These are phyloP conservation scores for Phenacoccus solenopsis DNA, from an alignment of 1,140 invertebrate genomes.

Conservation along the genomic window DNA sequence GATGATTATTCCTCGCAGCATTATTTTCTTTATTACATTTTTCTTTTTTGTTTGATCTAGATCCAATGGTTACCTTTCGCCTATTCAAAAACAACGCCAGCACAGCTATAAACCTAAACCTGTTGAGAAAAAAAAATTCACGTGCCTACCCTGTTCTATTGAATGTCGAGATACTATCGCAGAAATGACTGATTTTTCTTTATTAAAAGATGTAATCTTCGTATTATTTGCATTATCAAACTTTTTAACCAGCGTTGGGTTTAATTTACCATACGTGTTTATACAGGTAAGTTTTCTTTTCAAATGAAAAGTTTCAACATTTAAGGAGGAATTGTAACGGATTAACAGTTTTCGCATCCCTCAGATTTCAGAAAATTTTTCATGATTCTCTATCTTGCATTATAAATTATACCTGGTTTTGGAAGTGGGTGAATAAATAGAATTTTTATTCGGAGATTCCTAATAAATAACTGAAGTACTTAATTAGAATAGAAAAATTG, in stretches of 20 bases:
- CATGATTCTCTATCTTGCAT: no score
- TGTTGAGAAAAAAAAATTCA: not conserved
- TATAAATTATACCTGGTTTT: no score
- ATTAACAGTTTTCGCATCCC: no score
- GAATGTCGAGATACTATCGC: constrained; percentile 49
- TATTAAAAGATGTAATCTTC: constrained; percentile 76
- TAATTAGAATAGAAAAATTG: no score
- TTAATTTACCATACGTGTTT: constrained; percentile 87
- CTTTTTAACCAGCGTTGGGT: constrained; percentile 91
- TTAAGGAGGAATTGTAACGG: no score
- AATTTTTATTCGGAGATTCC: no score
- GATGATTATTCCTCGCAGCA: no score
- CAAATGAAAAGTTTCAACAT: no score
- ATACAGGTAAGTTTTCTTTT: constrained; percentile 51
- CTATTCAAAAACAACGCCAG: not conserved
- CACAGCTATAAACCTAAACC: not conserved
- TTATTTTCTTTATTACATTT: no score
- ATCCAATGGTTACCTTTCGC: constrained; percentile 10
- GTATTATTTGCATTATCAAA: constrained; percentile 85
- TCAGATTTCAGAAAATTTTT: no score
- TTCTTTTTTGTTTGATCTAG: not conserved
- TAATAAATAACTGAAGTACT: no score
- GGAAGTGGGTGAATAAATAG: no score
- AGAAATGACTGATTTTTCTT: constrained; percentile 71
- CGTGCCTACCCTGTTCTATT: constrained; percentile 28